Evolutionary conservation across 2,113 vertebrate species (phyloP).

Genomic region (Rhinoptilus africanus): DNA sequence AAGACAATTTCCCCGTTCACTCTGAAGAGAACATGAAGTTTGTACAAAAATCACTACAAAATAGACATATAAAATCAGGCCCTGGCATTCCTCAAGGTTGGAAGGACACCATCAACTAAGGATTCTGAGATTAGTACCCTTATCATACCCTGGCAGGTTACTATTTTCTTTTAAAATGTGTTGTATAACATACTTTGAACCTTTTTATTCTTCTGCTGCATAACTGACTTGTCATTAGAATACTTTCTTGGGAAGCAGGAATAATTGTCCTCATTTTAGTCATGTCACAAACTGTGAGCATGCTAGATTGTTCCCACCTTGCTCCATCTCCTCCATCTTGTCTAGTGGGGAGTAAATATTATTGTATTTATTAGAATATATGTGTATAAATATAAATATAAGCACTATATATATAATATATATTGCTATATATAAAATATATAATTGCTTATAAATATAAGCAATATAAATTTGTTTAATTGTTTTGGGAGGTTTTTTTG

Average conservation of each 20-base stretch:
- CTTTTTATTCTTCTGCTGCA: not conserved
- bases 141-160: not conserved
- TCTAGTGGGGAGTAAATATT: not conserved
- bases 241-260: not conserved
- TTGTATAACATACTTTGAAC: not conserved
- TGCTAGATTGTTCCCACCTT: not conserved
- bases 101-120: not conserved
- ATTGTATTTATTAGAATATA: not conserved
- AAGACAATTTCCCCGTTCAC: not conserved
- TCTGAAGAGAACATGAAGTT: not conserved
- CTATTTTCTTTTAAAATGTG: not conserved
- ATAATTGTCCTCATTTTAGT: not conserved
- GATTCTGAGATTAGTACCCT: not conserved
- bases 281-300: not conserved
- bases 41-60: not conserved
- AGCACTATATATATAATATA: too few species aligned
- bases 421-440: too few species aligned
- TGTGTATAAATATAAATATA: not conserved
- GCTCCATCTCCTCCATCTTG: not conserved
- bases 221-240: not conserved
- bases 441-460: not conserved
- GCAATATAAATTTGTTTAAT: rapidly evolving
- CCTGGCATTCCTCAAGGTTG: not conserved
- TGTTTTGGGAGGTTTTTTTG: not conserved
- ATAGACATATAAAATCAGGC: not conserved